These are phyloP conservation scores for Heliconius cydno DNA, from an alignment of 2,888 invertebrate species.

Conservation along the genomic window DNA sequence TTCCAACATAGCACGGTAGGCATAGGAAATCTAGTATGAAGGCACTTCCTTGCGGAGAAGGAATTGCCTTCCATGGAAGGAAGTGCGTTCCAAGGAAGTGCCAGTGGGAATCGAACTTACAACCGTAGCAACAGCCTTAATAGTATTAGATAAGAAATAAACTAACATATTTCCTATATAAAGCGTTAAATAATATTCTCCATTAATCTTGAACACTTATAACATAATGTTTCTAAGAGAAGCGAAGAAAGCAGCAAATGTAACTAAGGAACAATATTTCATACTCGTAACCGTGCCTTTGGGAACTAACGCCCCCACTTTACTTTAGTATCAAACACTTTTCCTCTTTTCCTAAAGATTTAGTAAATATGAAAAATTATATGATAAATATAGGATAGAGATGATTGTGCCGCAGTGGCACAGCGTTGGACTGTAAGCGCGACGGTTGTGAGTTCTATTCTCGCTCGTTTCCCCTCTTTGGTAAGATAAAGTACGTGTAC, in stretches of 20 bases:
- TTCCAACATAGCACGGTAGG: no score
- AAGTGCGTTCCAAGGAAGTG: no score
- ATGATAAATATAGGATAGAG: not conserved
- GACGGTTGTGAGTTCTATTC: no score
- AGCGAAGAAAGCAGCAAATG: constrained; percentile 33
- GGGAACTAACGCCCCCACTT: constrained; percentile 21
- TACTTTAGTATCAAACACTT: constrained; percentile 11
- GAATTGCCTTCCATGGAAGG: no score
- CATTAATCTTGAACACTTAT: constrained; percentile 9
- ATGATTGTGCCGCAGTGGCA: no score
- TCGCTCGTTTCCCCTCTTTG: no score
- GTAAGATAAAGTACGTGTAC: no score
- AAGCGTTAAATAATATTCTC: not conserved
- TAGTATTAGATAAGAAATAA: not conserved
- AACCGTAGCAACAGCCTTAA: not conserved
- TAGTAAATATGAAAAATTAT: not conserved
- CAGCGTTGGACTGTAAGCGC: no score
- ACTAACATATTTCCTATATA: not conserved
- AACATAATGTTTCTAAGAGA: constrained; percentile 8
- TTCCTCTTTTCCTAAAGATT: constrained; percentile 2
- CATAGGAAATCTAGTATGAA: not conserved
- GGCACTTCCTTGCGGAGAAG: no score
- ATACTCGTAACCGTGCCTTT: constrained; percentile 31
- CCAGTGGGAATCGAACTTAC: not conserved
- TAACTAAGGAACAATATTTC: constrained; percentile 31